Base-by-base conservation (phyloP, 1,140 invertebrate species). In the Apis dorsata region DNA sequence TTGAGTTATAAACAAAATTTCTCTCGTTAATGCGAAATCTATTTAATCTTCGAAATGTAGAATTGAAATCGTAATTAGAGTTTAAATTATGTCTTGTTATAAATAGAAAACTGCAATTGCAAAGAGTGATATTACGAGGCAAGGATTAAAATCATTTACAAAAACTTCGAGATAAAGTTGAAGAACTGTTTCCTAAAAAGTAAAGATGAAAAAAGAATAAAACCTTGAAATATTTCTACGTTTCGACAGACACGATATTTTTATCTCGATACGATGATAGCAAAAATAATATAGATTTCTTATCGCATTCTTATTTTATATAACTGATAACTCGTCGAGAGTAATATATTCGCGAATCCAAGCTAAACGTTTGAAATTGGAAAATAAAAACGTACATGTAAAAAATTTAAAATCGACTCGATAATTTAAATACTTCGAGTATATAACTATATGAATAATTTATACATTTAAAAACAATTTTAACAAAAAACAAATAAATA, bases 181-280 rank as follows among this genome's bases (percentile, higher is more conserved):
- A 60, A 11, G 28, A 34, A 34, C 28, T 34, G 28, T 34, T 34
- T 34, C 21, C n/a, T 63, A n/a, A n/a, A n/a, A n/a, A n/a, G n/a
- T 65, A 0, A 10, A 8, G 24, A 13, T 0, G 4, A 12, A 1
- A 44, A 68, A 1, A 44, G 1, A 65, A 2, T 0, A 1, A 9
- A 17, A 69, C 66, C 21, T 49, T 69, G 66, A 15, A 49, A 10
- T 1, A 49, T 10, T 1, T 11, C 1, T 49, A 21, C 19, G 34
- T 19, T 21, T 21, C 17, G 24, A 24, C 24, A 12, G 21, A 44
- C 7, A 13, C 1, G 21, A 13, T 49, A 9, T 12, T 19, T 5
- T 28, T 72, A 72, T 72, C 70, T 57, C 1, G 5, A 12, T 11
- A 13, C 17, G 10, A 28, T 19, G 10, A 11, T 72, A 72, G 57